Evolutionary conservation across 2,888 invertebrate species (phyloP), one percentile per base, ranked within the genome.

Genomic region (Pomacea canaliculata): DNA sequence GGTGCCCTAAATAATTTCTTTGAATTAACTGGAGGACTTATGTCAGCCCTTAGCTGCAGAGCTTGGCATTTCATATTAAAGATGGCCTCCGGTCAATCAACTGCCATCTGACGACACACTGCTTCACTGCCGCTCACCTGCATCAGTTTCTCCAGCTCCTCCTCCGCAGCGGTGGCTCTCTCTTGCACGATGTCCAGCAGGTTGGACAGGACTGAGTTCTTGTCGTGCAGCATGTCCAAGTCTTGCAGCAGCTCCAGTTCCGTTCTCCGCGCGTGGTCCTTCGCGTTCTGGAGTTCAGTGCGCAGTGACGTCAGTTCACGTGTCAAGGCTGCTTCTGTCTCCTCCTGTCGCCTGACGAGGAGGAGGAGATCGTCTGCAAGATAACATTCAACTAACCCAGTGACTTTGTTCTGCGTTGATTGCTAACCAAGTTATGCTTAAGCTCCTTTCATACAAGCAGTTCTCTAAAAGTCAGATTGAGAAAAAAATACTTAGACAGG

Each of bases 311-410:
- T 77, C 16, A 89, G 78, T 76, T 90, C 88, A 19, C 82, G 82
- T 69, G 85, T 94, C 88, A 95, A 92, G 2, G 93, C 92, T 63
- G 94, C 95, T 73, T 96, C 91, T 89, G 97, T 96, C 83, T 94
- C 92, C 89, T 94, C 94, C 62, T 85, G 83, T 27, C 81, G 76
- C 68, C 81, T 82, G 13, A 89, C 79, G 16, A 84, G 80, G 8
- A 77, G 76, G 56, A 81, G 74, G 12, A 86, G 80, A 69, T 86
- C 85, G 70, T 85, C 89, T 89, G 82, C 65, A 9, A 71, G 10
- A 12, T 19, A 7, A 68, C 18, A 27, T 68, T 19, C 1, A 27
- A 16, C 48, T 37, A 10, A 67, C 67, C 3, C 19, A n/a, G 18
- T 27, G 18, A 23, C 23, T 65, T 23, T 7, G 62, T 19, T 13